Conservation (phyloP, 2,113 vertebrate genomes). For the Alectura lathami region DNA sequence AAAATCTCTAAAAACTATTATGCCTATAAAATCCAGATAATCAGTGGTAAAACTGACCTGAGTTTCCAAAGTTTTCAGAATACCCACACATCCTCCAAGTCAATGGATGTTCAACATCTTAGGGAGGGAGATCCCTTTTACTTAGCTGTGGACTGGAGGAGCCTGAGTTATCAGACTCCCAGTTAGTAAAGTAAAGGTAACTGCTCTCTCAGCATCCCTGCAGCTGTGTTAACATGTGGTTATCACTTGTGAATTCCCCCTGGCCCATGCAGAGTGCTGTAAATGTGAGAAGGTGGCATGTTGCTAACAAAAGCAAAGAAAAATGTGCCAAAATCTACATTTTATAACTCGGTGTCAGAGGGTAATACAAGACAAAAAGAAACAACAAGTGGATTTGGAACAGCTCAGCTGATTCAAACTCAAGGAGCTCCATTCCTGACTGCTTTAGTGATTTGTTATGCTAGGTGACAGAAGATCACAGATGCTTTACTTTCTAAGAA, state of each 20-base stretch:
- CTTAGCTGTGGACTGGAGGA: background rate
- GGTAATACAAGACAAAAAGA: background rate
- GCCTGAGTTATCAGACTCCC: accelerated
- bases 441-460: accelerated
- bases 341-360: background rate
- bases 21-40: accelerated
- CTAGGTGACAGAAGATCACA: background rate
- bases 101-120: background rate
- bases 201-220: background rate
- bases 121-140: background rate
- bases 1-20: background rate
- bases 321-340: background rate
- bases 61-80: background rate
- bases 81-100: background rate
- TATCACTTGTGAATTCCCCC: background rate
- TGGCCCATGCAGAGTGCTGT: background rate
- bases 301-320: background rate
- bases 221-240: accelerated
- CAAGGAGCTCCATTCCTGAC: background rate
- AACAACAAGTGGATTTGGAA: conserved; percentile 12
- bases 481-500: background rate
- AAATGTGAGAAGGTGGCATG: background rate
- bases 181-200: background rate
- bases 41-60: background rate
- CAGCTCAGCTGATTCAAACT: background rate